Percentiles rank a stretch among this genome's conserved stretches.
These are phyloP conservation scores for Syritta pipiens DNA, from an alignment of 2,888 invertebrate species.

Conservation along the genomic window DNA sequence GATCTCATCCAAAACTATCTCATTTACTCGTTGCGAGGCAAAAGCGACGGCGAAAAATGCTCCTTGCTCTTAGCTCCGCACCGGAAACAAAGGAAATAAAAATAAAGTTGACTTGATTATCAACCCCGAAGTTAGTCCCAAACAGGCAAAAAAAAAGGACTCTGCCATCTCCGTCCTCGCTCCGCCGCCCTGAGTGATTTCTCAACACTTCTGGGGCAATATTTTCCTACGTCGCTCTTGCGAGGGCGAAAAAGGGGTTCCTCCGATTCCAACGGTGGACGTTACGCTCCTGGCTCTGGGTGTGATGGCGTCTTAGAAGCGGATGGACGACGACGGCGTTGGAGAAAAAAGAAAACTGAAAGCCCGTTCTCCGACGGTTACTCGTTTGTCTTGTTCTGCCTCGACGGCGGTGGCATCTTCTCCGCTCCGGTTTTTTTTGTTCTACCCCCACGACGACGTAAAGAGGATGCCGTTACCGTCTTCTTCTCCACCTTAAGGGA, in stretches of 20 bases:
- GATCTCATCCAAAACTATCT: constrained; percentile 63
- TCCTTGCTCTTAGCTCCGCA: too few species aligned
- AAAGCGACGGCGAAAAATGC: constrained; percentile 21
- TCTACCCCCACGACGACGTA: too few species aligned
- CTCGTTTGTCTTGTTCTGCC: constrained; percentile 43
- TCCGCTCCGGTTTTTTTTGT: too few species aligned
- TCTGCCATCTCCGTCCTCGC: constrained; percentile 16
- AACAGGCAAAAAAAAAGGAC: constrained; percentile 1
- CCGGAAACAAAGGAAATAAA: constrained; percentile 36
- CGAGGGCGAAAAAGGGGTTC: constrained; percentile 42
- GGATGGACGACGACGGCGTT: too few species aligned
- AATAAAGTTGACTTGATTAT: constrained; percentile 64
- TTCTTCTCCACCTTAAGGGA: constrained; percentile 23
- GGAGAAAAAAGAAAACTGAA: too few species aligned
- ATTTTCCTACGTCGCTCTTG: constrained; percentile 47
- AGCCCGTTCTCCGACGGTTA: constrained; percentile 40
- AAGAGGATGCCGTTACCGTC: constrained; percentile 5
- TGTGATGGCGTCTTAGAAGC: too few species aligned
- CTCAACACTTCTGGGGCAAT: constrained; percentile 64
- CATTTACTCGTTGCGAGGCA: constrained; percentile 43
- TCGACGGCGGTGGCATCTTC: constrained; percentile 2
- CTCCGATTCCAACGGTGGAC: constrained; percentile 52
- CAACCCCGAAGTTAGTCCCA: constrained; percentile 57
- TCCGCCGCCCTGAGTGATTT: constrained; percentile 54
- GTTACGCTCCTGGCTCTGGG: too few species aligned